phyloP scores from a whole-genome alignment of 2,113 vertebrate genomes.

The Hemicordylus capensis region DNA sequence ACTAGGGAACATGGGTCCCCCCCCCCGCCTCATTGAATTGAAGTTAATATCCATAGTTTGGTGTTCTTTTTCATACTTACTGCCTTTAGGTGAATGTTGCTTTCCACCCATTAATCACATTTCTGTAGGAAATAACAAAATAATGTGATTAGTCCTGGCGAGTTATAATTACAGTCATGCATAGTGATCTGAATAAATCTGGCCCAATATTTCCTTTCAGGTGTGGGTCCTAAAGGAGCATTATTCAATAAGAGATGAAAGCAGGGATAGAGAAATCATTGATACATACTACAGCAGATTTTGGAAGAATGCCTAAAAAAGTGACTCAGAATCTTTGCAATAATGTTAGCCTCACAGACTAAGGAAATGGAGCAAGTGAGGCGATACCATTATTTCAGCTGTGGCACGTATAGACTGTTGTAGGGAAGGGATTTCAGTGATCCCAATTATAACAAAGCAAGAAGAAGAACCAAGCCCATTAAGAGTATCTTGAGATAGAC shows the following conservation, averaged over 20 bases:
- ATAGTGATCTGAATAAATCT: neutral
- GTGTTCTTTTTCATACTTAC: neutral
- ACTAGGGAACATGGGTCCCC: no score
- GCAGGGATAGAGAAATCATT: neutral
- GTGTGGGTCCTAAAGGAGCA: neutral
- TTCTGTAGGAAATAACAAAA: conserved; percentile 2
- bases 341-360: neutral
- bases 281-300: neutral
- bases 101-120: neutral
- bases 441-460: no score
- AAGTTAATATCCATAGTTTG: neutral
- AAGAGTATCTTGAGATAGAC: no score
- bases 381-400: neutral
- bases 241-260: neutral
- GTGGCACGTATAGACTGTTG: neutral
- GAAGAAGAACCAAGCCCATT: no score
- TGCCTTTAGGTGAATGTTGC: neutral
- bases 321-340: neutral
- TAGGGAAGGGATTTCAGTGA: no score
- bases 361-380: neutral
- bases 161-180: neutral
- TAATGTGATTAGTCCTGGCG: neutral
- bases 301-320: neutral
- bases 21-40: no score
- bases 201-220: neutral